Conservation (phyloP, 2,797 vertebrate genomes). For the Leptoclinus maculatus region DNA sequence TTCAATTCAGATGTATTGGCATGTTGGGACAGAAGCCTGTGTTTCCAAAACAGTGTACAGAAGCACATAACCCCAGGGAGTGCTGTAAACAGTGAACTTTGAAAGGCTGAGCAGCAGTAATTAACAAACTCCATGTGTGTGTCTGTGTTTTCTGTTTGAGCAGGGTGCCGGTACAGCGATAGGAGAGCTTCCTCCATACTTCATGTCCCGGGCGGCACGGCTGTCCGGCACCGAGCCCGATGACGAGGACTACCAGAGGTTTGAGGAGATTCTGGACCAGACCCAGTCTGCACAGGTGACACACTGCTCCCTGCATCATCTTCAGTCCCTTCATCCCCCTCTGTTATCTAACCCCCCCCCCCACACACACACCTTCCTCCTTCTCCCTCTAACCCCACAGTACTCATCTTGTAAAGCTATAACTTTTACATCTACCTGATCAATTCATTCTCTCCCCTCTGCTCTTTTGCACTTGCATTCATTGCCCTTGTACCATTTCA, state of each 20-base stretch:
- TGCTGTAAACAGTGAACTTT: not conserved
- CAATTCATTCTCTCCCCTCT: not conserved
- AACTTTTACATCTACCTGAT: not conserved
- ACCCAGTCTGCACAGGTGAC: constrained; percentile 89
- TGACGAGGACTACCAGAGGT: constrained; percentile 88
- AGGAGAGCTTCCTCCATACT: constrained; percentile 94
- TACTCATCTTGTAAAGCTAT: not conserved
- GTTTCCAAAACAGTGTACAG: constrained; percentile 14
- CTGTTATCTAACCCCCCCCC: not conserved
- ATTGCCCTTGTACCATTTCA: not conserved
- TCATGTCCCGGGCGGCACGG: constrained; percentile 93
- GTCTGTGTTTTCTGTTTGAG: constrained; percentile 16
- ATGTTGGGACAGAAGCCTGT: constrained; percentile 4
- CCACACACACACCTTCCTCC: not conserved
- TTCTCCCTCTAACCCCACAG: not conserved
- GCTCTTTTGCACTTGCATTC: not conserved
- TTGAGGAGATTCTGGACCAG: constrained; percentile 93
- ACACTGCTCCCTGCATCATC: not conserved
- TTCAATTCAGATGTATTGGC: not conserved
- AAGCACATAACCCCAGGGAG: not conserved
- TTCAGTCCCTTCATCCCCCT: not conserved
- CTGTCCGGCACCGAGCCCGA: constrained; percentile 91
- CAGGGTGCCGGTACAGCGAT: constrained; percentile 92
- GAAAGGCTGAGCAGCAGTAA: constrained; percentile 20
- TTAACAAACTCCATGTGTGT: constrained; percentile 14